phyloP scores from a whole-genome alignment of 2,888 invertebrate species.

The Erynnis tages region DNA sequence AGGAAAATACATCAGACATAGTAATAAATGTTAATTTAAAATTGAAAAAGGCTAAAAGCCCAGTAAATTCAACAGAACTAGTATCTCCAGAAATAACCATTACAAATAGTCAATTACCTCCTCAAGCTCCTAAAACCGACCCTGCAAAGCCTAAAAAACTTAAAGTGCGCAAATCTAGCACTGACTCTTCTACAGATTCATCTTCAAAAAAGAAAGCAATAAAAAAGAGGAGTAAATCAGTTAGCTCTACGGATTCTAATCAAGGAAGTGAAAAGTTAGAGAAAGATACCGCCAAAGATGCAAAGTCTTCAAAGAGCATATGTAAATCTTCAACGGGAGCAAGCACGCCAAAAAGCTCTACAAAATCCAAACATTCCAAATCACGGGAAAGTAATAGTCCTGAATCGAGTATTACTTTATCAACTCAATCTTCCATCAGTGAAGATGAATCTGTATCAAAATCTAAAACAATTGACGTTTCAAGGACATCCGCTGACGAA shows the following conservation, averaged over 20 bases:
- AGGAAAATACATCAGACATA: slow-evolving; percentile 66
- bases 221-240: slow-evolving; percentile 70
- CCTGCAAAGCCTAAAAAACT: slow-evolving; percentile 57
- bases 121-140: slow-evolving; percentile 74
- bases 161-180: slow-evolving; percentile 66
- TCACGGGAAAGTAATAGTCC: slow-evolving; percentile 70
- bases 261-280: slow-evolving; percentile 53
- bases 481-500: slow-evolving; percentile 83
- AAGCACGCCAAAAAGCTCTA: slow-evolving; percentile 52
- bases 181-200: slow-evolving; percentile 65
- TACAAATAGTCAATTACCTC: slow-evolving; percentile 71
- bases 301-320: slow-evolving; percentile 44
- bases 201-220: slow-evolving; percentile 63
- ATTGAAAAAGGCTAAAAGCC: slow-evolving; percentile 64
- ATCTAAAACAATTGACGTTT: slow-evolving; percentile 61
- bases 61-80: slow-evolving; percentile 48
- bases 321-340: slow-evolving; percentile 49
- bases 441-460: slow-evolving; percentile 68
- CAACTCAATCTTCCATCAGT: slow-evolving; percentile 74
- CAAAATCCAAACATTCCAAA: slow-evolving; percentile 64
- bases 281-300: slow-evolving; percentile 41
- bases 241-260: slow-evolving; percentile 69
- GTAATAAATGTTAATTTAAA: slow-evolving; percentile 74
- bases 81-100: slow-evolving; percentile 69
- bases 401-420: slow-evolving; percentile 76